phyloP scores from a whole-genome alignment of 2,888 invertebrate species.

The Folsomia candida region DNA sequence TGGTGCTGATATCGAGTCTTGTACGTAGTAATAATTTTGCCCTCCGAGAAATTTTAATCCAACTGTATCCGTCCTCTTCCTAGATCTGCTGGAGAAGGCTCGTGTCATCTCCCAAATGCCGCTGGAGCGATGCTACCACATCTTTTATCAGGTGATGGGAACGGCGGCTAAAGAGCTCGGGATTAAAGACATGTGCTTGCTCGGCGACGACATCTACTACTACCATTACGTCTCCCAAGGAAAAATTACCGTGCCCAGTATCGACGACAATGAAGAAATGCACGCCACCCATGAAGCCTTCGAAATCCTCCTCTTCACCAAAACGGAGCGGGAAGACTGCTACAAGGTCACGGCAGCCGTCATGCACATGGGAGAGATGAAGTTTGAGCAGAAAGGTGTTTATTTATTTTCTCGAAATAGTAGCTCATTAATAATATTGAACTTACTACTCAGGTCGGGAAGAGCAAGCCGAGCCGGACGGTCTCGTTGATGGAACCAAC shows the following conservation, averaged over 20 bases:
- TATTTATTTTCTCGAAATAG: too few relatives aligned
- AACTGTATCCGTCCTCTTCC: not conserved
- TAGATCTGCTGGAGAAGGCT: slow-evolving; percentile 98
- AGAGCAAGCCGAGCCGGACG: slow-evolving; percentile 98
- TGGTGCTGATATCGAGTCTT: slow-evolving; percentile 99
- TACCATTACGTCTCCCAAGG: slow-evolving; percentile 95
- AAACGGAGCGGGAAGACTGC: slow-evolving; percentile 58
- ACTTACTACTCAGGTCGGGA: too few relatives aligned
- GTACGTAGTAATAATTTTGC: slow-evolving; percentile 59
- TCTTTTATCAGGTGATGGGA: slow-evolving; percentile 99
- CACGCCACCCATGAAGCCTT: slow-evolving; percentile 71
- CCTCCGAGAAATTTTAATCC: not conserved
- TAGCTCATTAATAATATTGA: too few relatives aligned
- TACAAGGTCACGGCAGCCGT: slow-evolving; percentile 45
- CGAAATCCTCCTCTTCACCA: slow-evolving; percentile 61
- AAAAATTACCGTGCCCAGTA: slow-evolving; percentile 88
- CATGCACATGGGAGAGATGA: slow-evolving; percentile 57
- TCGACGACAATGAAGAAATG: slow-evolving; percentile 95
- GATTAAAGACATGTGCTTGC: slow-evolving; percentile 48
- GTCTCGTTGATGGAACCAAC: slow-evolving; percentile 81
- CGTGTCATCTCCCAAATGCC: slow-evolving; percentile 99
- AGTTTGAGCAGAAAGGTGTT: slow-evolving; percentile 68
- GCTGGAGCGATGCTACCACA: slow-evolving; percentile 98
- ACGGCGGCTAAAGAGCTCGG: slow-evolving; percentile 78
- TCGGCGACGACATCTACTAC: slow-evolving; percentile 77